Evolutionary conservation across 2,888 invertebrate species (phyloP).

Genomic region (Papilio protenor): DNA sequence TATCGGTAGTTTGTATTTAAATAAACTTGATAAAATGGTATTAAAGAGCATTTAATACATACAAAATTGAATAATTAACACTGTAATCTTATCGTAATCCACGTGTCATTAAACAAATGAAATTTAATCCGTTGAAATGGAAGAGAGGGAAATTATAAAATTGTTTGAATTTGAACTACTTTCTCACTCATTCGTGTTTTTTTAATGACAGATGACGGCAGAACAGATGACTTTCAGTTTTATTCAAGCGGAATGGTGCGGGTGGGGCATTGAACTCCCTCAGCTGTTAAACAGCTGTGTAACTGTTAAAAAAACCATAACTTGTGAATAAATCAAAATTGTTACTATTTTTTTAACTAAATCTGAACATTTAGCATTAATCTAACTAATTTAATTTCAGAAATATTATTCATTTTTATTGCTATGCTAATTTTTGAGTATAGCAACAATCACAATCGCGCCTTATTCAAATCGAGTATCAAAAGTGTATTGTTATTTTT

Average conservation of each 20-base stretch:
- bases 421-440: background rate
- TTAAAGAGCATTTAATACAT: slow-evolving; percentile 60
- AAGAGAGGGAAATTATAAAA: slow-evolving; percentile 23
- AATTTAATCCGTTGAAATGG: slow-evolving; percentile 25
- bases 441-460: slow-evolving; percentile 18
- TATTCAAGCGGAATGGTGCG: background rate
- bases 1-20: slow-evolving; percentile 54
- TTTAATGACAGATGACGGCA: slow-evolving; percentile 32
- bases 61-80: background rate
- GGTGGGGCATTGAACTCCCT: slow-evolving; percentile 25
- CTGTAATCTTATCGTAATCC: slow-evolving; percentile 22
- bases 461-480: background rate
- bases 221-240: slow-evolving; percentile 37
- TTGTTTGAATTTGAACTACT: slow-evolving; percentile 32
- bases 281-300: slow-evolving; percentile 37
- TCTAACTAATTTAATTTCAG: background rate
- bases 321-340: background rate
- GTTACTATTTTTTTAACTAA: background rate
- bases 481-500: background rate
- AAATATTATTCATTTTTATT: background rate
- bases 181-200: slow-evolving; percentile 19
- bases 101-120: slow-evolving; percentile 27
- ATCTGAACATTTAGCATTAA: too few relatives aligned
- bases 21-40: slow-evolving; percentile 55
- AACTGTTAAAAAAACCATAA: background rate